A percentile compares a stretch with the other conserved stretches of the same genome.
phyloP scores from a whole-genome alignment of 1,140 invertebrate species.

The Drosophila nigromelanica region DNA sequence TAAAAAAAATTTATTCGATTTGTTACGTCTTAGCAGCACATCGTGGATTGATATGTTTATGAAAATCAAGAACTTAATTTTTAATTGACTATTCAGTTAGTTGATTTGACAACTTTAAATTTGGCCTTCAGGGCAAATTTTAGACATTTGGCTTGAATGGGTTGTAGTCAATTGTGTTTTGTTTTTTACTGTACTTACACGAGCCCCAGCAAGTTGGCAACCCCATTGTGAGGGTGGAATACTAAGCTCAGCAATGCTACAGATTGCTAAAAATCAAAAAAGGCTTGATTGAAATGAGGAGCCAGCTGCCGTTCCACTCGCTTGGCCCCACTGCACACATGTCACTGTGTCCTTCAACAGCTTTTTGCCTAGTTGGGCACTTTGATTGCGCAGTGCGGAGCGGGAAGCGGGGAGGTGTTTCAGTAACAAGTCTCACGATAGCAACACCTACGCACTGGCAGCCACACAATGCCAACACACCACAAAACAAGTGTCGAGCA shows the following conservation, averaged over 20 bases:
- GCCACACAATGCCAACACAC: slow-evolving; percentile 70
- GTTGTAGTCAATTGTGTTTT: slow-evolving; percentile 5
- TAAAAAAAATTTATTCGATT: no score
- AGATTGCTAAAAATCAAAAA: slow-evolving; percentile 36
- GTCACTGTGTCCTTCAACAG: slow-evolving; percentile 72
- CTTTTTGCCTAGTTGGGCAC: slow-evolving; percentile 53
- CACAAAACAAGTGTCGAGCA: slow-evolving; percentile 79
- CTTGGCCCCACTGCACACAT: slow-evolving; percentile 46
- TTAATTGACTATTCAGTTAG: background rate
- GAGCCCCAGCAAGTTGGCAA: slow-evolving; percentile 5
- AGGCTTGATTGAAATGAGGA: slow-evolving; percentile 59
- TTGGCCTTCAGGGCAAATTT: background rate
- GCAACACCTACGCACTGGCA: slow-evolving; percentile 45
- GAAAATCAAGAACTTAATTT: no score
- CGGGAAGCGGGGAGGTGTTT: slow-evolving; percentile 2
- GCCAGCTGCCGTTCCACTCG: slow-evolving; percentile 49
- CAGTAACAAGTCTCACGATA: slow-evolving; percentile 63
- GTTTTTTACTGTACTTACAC: background rate
- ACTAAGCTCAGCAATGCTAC: slow-evolving; percentile 7
- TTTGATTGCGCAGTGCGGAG: slow-evolving; percentile 45
- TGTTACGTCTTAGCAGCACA: no score
- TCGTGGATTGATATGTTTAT: no score
- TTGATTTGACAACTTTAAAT: background rate
- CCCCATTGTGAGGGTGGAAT: slow-evolving; percentile 18
- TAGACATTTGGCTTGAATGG: background rate